Percentiles rank a stretch among this genome's conserved stretches.
phyloP scores from a whole-genome alignment of 2,113 vertebrate genomes.

The Acinonyx jubatus region DNA sequence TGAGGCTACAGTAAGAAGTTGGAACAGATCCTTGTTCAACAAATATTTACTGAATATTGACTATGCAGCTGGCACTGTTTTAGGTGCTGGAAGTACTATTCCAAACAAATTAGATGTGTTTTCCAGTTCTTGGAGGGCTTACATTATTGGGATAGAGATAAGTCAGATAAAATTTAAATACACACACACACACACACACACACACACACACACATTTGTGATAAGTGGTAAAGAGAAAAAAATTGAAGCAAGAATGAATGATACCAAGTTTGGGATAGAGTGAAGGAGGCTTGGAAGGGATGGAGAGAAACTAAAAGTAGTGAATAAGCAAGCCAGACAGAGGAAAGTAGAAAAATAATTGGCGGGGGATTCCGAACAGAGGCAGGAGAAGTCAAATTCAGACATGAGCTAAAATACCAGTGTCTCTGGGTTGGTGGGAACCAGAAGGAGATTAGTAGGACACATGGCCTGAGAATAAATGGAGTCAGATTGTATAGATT shows the following conservation, averaged over 20 bases:
- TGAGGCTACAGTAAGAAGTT: not conserved
- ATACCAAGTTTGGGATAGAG: not conserved
- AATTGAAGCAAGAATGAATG: not conserved
- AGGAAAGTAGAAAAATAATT: too few species aligned
- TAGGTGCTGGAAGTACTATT: not conserved
- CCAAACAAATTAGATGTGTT: not conserved
- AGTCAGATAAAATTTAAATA: not conserved
- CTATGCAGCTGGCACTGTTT: not conserved
- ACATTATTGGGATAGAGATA: not conserved
- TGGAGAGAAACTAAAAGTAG: not conserved
- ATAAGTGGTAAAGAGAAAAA: not conserved
- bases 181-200: not conserved
- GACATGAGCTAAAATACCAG: accelerated
- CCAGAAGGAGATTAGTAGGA: accelerated
- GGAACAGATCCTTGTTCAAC: not conserved
- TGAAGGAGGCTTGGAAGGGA: not conserved
- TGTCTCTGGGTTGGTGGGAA: not conserved
- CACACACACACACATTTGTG: not conserved
- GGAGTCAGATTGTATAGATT: not conserved
- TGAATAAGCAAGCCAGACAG: not conserved
- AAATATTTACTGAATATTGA: not conserved
- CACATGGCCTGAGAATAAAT: not conserved
- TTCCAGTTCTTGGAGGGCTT: not conserved
- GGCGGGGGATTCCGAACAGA: not conserved
- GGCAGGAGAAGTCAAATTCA: not conserved